Percentiles rank a stretch among this genome's conserved stretches.
These are phyloP conservation scores for Abscondita cerata DNA, from an alignment of 2,888 invertebrate species.

Conservation along the genomic window DNA sequence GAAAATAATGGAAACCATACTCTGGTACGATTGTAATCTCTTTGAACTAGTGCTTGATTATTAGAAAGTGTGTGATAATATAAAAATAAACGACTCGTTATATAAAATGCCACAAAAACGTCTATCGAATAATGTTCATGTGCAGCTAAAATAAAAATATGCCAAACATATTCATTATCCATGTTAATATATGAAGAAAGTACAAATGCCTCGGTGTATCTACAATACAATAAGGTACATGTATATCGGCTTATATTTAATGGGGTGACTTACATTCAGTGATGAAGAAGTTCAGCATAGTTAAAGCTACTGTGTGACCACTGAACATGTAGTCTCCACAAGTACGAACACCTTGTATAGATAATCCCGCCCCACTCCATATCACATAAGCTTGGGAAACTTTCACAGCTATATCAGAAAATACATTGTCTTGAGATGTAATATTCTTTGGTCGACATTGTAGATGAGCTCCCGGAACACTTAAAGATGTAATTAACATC, in stretches of 20 bases:
- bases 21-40: conserved; percentile 84
- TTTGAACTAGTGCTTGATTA: conserved; percentile 88
- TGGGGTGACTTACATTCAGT: conserved; percentile 98
- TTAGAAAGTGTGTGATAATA: conserved; percentile 99
- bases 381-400: conserved; percentile 80
- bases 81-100: conserved; percentile 94
- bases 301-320: conserved; percentile 97
- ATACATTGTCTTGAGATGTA: conserved; percentile 65
- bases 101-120: conserved; percentile 99
- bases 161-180: conserved; percentile 99
- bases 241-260: too few species aligned
- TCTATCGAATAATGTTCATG: conserved; percentile 99
- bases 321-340: conserved; percentile 99
- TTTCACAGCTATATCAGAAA: conserved; percentile 54
- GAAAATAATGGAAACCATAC: conserved; percentile 98
- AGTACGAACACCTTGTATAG: conserved; percentile 94
- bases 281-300: conserved; percentile 98
- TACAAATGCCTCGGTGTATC: conserved; percentile 94
- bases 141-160: conserved; percentile 99
- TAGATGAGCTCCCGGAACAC: conserved; percentile 96
- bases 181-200: conserved; percentile 93
- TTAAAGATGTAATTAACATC: conserved; percentile 98
- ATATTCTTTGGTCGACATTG: conserved; percentile 89
- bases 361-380: conserved; percentile 98
- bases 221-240: too few species aligned